phyloP scores from a whole-genome alignment of 2,888 invertebrate genomes.

The Acanthosoma haemorrhoidale region DNA sequence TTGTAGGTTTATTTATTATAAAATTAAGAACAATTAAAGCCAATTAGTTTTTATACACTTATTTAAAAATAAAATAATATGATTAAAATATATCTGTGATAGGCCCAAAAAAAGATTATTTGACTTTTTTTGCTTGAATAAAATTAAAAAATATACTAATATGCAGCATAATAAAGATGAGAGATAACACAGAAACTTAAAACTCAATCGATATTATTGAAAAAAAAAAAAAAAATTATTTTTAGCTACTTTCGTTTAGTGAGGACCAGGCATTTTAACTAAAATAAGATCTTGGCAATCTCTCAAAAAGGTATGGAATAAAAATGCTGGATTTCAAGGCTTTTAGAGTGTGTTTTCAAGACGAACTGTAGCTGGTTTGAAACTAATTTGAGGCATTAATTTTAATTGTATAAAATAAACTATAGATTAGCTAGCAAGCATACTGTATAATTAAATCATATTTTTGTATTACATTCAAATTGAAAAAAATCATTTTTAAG shows the following conservation, averaged over 20 bases:
- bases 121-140: neutral
- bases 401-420: too few species aligned
- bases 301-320: constrained; percentile 8
- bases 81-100: neutral
- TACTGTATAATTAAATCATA: too few species aligned
- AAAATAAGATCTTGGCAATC: constrained; percentile 8
- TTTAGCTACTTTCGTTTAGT: constrained; percentile 1
- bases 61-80: neutral
- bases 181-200: too few species aligned
- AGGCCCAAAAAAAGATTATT: neutral
- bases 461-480: too few species aligned
- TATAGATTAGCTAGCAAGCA: too few species aligned
- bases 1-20: constrained; percentile 8
- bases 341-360: too few species aligned
- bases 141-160: neutral
- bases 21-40: constrained; percentile 10
- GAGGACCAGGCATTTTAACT: constrained; percentile 1
- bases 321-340: neutral
- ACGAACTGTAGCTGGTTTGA: too few species aligned
- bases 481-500: too few species aligned
- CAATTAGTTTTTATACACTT: constrained; percentile 7
- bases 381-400: too few species aligned
- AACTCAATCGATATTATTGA: neutral
- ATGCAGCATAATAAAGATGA: neutral
- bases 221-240: neutral